phyloP scores from a whole-genome alignment of 2,113 vertebrate species.

The Burhinus oedicnemus region DNA sequence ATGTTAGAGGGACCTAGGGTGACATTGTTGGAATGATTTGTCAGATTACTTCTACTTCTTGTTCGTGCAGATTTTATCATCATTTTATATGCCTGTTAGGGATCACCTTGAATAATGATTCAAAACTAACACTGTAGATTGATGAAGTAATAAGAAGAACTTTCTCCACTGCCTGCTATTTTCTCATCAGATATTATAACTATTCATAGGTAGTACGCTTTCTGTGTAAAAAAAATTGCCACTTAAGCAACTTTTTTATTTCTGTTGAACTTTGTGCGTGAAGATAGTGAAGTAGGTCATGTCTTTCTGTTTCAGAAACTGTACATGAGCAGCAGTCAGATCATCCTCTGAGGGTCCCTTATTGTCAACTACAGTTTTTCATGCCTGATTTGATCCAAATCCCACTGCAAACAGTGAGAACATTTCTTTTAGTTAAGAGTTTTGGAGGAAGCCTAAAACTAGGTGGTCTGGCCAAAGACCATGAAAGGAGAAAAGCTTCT shows the following conservation, averaged over 20 bases:
- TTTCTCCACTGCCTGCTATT: neutral
- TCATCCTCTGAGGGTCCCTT: neutral
- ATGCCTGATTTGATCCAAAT: neutral
- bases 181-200: neutral
- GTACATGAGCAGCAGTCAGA: neutral
- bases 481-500: neutral
- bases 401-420: neutral
- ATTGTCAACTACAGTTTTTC: neutral
- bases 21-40: neutral
- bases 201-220: neutral
- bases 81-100: neutral
- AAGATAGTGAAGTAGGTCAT: neutral
- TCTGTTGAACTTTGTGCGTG: neutral
- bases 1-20: neutral
- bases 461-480: neutral
- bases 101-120: neutral
- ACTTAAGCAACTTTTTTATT: neutral
- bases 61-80: neutral
- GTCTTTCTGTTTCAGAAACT: neutral
- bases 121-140: neutral
- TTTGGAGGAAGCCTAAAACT: neutral
- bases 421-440: neutral
- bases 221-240: neutral
- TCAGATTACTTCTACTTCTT: neutral
- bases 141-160: neutral